These are phyloP conservation scores for Novumbra hubbsi DNA, from an alignment of 2,797 vertebrate genomes.

Conservation along the genomic window DNA sequence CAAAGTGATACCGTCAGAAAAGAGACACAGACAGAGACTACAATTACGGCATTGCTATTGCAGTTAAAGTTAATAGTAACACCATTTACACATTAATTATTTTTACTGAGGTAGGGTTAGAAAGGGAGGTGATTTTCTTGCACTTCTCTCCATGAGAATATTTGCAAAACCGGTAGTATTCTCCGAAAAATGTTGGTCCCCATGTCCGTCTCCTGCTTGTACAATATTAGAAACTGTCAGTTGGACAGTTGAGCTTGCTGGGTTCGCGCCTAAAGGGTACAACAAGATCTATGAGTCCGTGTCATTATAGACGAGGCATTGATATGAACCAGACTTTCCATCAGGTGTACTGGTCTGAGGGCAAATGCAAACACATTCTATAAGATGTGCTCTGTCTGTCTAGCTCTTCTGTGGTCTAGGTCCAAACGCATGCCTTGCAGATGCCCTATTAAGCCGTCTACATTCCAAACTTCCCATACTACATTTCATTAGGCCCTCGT, in stretches of 20 bases:
- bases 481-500: background rate
- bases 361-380: slow-evolving; percentile 50
- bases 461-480: too few relatives aligned
- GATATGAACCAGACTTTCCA: slow-evolving; percentile 45
- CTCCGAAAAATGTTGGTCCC: background rate
- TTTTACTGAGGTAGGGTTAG: background rate
- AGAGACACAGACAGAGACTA: slow-evolving; percentile 3
- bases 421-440: background rate
- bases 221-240: background rate
- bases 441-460: too few relatives aligned
- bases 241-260: background rate
- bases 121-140: background rate
- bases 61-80: too few relatives aligned
- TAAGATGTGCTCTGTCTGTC: slow-evolving; percentile 34
- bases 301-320: slow-evolving; percentile 40
- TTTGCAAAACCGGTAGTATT: background rate
- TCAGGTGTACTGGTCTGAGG: slow-evolving; percentile 56
- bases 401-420: slow-evolving; percentile 61
- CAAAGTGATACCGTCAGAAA: background rate
- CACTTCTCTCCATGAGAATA: background rate
- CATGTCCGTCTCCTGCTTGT: background rate
- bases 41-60: background rate
- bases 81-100: too few relatives aligned
- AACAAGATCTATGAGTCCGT: slow-evolving; percentile 26
- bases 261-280: background rate